Conservation (phyloP, 2,888 invertebrate genomes). For the Neelides folsomi region DNA sequence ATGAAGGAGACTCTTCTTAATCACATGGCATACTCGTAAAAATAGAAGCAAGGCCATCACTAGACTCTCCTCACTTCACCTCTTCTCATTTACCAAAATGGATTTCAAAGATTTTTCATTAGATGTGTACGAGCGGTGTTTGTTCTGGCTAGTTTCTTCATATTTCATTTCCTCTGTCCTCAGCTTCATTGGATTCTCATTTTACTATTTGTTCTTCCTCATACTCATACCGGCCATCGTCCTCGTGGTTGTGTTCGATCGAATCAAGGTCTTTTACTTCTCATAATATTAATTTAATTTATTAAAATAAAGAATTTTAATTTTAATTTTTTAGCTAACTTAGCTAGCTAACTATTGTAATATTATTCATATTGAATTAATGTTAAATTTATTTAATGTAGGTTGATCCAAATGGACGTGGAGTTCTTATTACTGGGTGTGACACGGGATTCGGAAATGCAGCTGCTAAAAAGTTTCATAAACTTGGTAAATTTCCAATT, state of each 20-base stretch:
- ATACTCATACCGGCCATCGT: constrained; percentile 5
- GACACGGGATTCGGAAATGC: constrained; percentile 61
- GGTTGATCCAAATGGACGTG: constrained; percentile 70
- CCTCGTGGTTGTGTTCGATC: constrained; percentile 8
- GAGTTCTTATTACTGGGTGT: constrained; percentile 71
- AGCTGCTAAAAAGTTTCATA: constrained; percentile 64
- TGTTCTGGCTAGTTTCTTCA: constrained; percentile 11
- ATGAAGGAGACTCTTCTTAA: no score
- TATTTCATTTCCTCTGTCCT: constrained; percentile 9
- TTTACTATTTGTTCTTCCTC: constrained; percentile 8
- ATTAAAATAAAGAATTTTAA: no score
- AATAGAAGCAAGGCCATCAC: constrained; percentile 1
- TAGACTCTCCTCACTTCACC: constrained; percentile 10
- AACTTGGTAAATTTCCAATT: constrained; percentile 36
- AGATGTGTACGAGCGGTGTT: constrained; percentile 11
- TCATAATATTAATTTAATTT: no score
- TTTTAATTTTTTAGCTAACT: not conserved
- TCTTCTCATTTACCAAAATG: constrained; percentile 6
- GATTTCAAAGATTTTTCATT: constrained; percentile 1
- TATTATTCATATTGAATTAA: not conserved
- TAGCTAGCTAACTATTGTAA: not conserved
- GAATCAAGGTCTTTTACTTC: constrained; percentile 4
- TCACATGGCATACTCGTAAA: no score
- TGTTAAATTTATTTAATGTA: constrained; percentile 35
- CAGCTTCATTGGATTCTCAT: constrained; percentile 10